phyloP scores from a whole-genome alignment of 2,888 invertebrate genomes.

The Crossocerus cetratus region DNA sequence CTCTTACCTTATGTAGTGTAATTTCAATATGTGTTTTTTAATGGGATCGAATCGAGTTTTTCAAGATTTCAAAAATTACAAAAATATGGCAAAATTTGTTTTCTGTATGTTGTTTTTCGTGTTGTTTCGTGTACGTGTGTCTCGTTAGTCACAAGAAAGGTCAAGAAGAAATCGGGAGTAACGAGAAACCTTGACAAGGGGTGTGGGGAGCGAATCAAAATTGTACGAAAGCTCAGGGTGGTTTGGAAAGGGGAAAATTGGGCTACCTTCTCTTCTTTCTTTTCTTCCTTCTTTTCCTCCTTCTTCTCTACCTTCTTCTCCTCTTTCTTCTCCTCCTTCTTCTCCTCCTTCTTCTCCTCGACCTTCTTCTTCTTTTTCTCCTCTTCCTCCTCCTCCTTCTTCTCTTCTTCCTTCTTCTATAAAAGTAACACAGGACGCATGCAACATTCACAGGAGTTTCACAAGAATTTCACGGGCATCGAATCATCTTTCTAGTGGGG shows the following conservation, averaged over 20 bases:
- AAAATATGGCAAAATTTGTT: constrained; percentile 12
- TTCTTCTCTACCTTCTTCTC: constrained; percentile 69
- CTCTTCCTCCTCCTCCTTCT: constrained; percentile 69
- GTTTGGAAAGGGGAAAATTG: background rate
- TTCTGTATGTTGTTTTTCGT: background rate
- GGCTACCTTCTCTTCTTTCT: constrained; percentile 69
- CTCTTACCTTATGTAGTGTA: constrained; percentile 50
- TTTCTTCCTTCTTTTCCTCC: constrained; percentile 60
- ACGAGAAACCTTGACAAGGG: background rate
- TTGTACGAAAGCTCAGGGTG: background rate
- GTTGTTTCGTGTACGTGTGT: background rate
- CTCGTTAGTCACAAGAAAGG: background rate
- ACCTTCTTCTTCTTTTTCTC: constrained; percentile 73
- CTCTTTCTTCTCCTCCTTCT: constrained; percentile 66
- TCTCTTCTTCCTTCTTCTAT: constrained; percentile 75
- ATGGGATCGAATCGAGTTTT: constrained; percentile 28
- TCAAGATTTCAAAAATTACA: background rate
- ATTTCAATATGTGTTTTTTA: constrained; percentile 35
- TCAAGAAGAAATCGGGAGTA: background rate
- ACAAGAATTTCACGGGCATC: background rate
- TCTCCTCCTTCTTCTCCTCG: constrained; percentile 50
- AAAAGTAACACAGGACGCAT: constrained; percentile 61
- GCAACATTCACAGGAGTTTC: constrained; percentile 48
- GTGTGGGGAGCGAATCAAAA: background rate
- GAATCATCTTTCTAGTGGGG: background rate